A percentile compares a stretch with the other conserved stretches of the same genome.
Conservation (phyloP, 2,888 invertebrate genomes). For the Formica aserva region DNA sequence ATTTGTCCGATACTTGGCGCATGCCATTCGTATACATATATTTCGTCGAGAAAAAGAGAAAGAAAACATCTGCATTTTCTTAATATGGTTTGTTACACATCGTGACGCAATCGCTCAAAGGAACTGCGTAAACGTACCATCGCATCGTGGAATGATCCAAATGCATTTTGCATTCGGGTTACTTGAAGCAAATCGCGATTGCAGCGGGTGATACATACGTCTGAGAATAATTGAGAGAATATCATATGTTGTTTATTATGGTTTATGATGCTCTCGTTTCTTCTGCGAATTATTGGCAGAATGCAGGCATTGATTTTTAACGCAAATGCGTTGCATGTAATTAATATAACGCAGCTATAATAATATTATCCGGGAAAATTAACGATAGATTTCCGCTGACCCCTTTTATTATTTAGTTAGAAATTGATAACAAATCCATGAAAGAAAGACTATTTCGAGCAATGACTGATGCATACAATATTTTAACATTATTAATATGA, state of each 20-base stretch:
- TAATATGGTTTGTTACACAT: conserved; percentile 22
- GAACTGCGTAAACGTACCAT: conserved; percentile 13
- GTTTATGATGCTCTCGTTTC: not conserved
- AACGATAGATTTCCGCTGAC: not conserved
- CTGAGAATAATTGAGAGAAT: not conserved
- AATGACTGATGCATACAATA: not conserved
- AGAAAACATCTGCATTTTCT: conserved; percentile 28
- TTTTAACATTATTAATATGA: not conserved
- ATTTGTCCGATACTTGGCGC: not conserved
- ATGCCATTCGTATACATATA: not conserved
- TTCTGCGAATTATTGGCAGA: conserved; percentile 8
- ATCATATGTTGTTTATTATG: conserved; percentile 1
- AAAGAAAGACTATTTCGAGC: not conserved
- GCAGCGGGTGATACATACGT: not conserved
- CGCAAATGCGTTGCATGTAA: not conserved
- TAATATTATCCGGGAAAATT: not conserved
- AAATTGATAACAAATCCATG: not conserved
- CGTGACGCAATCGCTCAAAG: conserved; percentile 13
- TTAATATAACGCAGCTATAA: not conserved
- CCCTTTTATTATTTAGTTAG: not conserved
- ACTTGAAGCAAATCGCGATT: conserved; percentile 22
- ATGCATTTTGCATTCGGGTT: conserved; percentile 27
- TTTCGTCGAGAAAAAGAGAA: not conserved
- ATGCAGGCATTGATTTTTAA: conserved; percentile 8
- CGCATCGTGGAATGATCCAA: conserved; percentile 22